phyloP scores from a whole-genome alignment of 2,797 vertebrate species.

The Erpetoichthys calabaricus region DNA sequence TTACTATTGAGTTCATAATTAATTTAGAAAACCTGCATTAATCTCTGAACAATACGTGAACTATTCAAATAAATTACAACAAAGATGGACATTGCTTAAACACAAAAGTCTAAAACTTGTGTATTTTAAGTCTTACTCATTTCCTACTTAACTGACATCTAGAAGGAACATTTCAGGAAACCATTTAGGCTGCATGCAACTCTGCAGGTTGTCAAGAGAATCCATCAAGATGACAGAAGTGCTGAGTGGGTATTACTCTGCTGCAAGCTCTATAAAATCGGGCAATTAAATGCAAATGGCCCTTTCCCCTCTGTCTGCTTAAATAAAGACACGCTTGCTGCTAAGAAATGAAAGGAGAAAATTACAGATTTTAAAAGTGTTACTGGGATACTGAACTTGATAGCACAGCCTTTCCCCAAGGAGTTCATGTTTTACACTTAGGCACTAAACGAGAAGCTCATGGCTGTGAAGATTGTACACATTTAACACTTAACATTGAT shows the following conservation, averaged over 20 bases:
- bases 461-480: not conserved
- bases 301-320: conserved; percentile 38
- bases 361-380: conserved; percentile 25
- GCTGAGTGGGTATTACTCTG: conserved; percentile 51
- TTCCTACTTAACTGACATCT: not conserved
- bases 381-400: conserved; percentile 21
- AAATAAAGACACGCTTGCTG: conserved; percentile 15
- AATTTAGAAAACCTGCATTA: no score
- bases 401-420: conserved; percentile 9
- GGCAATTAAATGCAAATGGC: conserved; percentile 46
- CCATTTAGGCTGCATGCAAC: conserved; percentile 1
- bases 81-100: no score
- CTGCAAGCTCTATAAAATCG: conserved; percentile 42
- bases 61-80: no score
- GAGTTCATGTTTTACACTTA: not conserved
- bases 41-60: no score
- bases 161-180: not conserved
- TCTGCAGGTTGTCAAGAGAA: conserved; percentile 27
- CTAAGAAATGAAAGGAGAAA: conserved; percentile 20
- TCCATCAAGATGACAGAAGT: conserved; percentile 50
- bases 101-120: no score
- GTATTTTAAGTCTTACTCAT: not conserved
- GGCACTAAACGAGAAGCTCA: not conserved
- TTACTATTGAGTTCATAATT: no score
- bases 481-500: not conserved